phyloP scores from a whole-genome alignment of 2,888 invertebrate species.

The Marasmarcha lunaedactyla region DNA sequence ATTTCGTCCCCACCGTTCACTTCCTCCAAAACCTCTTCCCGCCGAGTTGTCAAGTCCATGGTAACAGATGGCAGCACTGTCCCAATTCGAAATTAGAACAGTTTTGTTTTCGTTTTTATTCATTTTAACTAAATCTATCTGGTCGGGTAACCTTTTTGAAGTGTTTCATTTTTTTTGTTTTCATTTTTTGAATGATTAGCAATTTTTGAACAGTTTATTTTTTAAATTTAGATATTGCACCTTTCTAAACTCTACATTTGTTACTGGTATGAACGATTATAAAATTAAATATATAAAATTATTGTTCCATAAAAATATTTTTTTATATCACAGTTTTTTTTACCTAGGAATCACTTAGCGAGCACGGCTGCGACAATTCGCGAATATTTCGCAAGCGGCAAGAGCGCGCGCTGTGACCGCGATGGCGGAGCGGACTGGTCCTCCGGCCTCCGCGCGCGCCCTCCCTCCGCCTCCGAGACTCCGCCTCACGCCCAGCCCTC shows the following conservation, averaged over 20 bases:
- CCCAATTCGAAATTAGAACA: constrained; percentile 13
- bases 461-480: constrained; percentile 60
- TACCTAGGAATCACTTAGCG: neutral
- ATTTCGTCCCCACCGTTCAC: constrained; percentile 31
- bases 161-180: neutral
- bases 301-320: no score
- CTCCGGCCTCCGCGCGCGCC: constrained; percentile 48
- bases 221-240: no score
- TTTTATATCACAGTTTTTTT: neutral
- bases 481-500: constrained; percentile 33
- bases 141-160: constrained; percentile 6
- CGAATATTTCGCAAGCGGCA: constrained; percentile 23
- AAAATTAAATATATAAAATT: no score
- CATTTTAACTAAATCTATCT: constrained; percentile 17
- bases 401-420: constrained; percentile 53
- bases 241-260: no score
- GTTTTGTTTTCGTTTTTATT: constrained; percentile 11
- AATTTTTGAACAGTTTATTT: no score
- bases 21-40: constrained; percentile 37
- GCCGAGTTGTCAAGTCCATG: constrained; percentile 64
- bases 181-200: no score
- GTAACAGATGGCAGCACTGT: constrained; percentile 23
- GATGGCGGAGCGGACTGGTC: constrained; percentile 54
- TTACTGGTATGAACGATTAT: no score
- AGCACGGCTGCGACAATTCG: constrained; percentile 11